phyloP scores from a whole-genome alignment of 1,140 invertebrate species.

The Procambarus virginalis region DNA sequence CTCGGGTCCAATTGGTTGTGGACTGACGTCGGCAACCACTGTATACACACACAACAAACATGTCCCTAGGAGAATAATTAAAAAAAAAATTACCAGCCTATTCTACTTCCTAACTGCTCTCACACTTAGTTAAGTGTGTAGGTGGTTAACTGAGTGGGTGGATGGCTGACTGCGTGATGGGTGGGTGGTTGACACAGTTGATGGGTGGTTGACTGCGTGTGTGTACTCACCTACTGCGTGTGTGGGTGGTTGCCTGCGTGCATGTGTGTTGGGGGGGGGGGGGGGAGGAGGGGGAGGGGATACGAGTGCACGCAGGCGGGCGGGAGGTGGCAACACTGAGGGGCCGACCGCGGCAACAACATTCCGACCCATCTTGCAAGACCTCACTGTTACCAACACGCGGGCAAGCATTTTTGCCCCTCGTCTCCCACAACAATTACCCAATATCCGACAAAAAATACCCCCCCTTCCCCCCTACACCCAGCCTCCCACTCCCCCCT shows the following conservation, averaged over 20 bases:
- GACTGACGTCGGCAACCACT: too few relatives aligned
- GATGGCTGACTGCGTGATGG: too few relatives aligned
- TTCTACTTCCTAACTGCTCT: too few relatives aligned
- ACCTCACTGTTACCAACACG: constrained; percentile 46
- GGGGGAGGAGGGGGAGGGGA: not conserved
- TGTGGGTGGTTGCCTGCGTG: not conserved
- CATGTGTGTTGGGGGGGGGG: not conserved
- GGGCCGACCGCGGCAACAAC: constrained; percentile 38
- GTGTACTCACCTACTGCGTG: not conserved
- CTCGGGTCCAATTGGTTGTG: too few relatives aligned
- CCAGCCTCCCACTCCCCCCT: not conserved
- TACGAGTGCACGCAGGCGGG: not conserved
- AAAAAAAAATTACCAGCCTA: too few relatives aligned
- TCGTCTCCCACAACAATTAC: not conserved
- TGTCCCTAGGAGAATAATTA: too few relatives aligned
- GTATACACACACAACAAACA: too few relatives aligned
- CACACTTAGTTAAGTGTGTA: too few relatives aligned
- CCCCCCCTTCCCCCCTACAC: not conserved
- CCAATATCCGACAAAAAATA: not conserved
- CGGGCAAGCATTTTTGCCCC: constrained; percentile 14
- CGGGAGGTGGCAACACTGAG: constrained; percentile 43
- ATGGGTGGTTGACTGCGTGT: not conserved
- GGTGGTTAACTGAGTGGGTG: too few relatives aligned
- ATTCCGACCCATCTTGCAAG: constrained; percentile 56
- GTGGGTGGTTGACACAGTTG: too few relatives aligned